These are phyloP conservation scores for Xenopus laevis DNA, from an alignment of 2,113 vertebrate species.

Conservation along the genomic window DNA sequence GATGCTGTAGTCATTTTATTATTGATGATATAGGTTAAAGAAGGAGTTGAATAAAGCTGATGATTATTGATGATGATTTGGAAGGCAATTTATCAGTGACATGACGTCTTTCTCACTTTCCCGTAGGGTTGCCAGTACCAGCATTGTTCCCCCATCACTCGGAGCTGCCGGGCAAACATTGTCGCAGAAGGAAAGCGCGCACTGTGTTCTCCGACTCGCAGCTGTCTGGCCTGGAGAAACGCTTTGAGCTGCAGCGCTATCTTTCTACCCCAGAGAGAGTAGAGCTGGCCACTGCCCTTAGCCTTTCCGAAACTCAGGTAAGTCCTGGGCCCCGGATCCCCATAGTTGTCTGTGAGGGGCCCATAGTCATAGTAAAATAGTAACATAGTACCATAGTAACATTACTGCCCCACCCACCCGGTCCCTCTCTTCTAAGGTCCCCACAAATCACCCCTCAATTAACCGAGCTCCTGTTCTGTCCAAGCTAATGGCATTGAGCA, in stretches of 20 bases:
- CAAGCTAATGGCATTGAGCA: no score
- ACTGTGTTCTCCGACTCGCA: slow-evolving; percentile 98
- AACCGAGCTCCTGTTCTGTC: no score
- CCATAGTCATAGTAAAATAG: no score
- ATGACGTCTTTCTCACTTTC: no score
- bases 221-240: slow-evolving; percentile 91
- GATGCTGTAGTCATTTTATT: no score
- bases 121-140: slow-evolving; percentile 84
- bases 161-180: slow-evolving; percentile 91
- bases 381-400: no score
- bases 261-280: slow-evolving; percentile 93
- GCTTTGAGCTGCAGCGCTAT: slow-evolving; percentile 94
- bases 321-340: not conserved
- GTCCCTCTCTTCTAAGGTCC: no score
- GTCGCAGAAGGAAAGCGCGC: slow-evolving; percentile 89
- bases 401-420: no score
- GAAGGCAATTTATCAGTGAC: no score
- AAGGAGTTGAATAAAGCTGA: not conserved
- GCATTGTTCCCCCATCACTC: slow-evolving; percentile 87
- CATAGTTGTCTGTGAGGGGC: no score
- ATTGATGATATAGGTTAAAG: no score
- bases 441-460: no score
- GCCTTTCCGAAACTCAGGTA: slow-evolving; percentile 97
- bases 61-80: not conserved
- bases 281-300: slow-evolving; percentile 92